Base-by-base conservation (phyloP, 2,797 vertebrate genomes). In the Agapornis canus region DNA sequence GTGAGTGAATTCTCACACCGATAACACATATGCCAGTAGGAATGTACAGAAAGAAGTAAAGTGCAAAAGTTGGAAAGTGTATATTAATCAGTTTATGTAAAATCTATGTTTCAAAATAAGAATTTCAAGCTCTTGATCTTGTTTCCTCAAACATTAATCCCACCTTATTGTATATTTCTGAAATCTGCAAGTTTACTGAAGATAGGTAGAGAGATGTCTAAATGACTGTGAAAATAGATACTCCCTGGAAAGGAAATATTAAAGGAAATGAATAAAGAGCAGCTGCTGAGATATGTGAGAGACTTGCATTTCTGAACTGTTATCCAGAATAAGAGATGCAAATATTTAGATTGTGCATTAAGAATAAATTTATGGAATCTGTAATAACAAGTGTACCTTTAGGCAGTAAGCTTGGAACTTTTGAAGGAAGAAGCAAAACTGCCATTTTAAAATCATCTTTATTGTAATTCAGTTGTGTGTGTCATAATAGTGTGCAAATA, bases 1-100 rank as follows among this genome's bases (percentile, higher is more conserved):
- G 7, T 3, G 43, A 73, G 6, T 65, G 21, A 60, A 61, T 86
- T 83, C 19, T 86, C 15, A 49, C 11, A 61, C 10, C 21, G 78
- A n/a, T 47, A 90, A 76, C 2, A 19, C 0, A 0, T 29, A 51
- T 9, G 29, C 3, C 1, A 1, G 31, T n/a, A 60, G 13, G n/a
- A 66, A 71, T 16, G 25, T 20, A 11, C 4, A 72, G 22, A 90
- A 86, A 71, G 13, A 79, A 86, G 12, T 26, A 75, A 94, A 77
- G 51, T 22, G 9, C 6, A 1, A 27, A 78, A 78, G 11, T 6
- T 66, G 18, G 15, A 79, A 68, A 72, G 31, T 25, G 71, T 12
- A 37, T 61, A 78, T 32, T 63, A 59, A 75, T 19, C 17, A 47
- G 6, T 27, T 73, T 17, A 72, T 82, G 20, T 42, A 86, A 64